Evolutionary conservation across 2,797 vertebrate species (phyloP).

Genomic region (Alauda arvensis): DNA sequence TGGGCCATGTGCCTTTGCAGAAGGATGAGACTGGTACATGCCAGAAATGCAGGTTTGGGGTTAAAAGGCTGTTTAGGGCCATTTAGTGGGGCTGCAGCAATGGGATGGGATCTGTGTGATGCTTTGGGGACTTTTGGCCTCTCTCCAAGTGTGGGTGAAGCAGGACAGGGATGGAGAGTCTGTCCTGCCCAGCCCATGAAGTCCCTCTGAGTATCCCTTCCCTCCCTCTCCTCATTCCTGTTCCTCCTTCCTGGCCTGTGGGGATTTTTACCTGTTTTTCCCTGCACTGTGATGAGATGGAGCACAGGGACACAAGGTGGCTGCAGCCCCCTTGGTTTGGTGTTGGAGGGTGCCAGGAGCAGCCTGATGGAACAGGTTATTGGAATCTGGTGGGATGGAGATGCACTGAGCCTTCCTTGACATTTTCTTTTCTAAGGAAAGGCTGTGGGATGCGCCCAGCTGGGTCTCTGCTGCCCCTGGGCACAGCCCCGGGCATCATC

Average conservation of each 20-base stretch:
- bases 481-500: accelerated
- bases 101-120: neutral
- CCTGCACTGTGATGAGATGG: neutral
- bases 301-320: accelerated
- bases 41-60: accelerated
- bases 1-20: accelerated
- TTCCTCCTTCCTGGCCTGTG: neutral
- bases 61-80: accelerated
- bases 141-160: neutral
- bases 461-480: neutral
- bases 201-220: neutral
- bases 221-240: accelerated
- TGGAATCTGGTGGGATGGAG: accelerated
- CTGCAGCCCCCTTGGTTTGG: neutral
- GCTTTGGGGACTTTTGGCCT: neutral
- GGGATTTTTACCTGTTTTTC: neutral
- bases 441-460: neutral
- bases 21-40: too few species aligned
- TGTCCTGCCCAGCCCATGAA: neutral
- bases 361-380: neutral
- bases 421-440: neutral
- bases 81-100: neutral
- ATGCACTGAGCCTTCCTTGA: neutral
- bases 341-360: neutral
- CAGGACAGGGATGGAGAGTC: neutral